Percentiles rank a stretch among this genome's conserved stretches.
Conservation (phyloP, 1,140 invertebrate species). For the Belonocnema kinseyi region DNA sequence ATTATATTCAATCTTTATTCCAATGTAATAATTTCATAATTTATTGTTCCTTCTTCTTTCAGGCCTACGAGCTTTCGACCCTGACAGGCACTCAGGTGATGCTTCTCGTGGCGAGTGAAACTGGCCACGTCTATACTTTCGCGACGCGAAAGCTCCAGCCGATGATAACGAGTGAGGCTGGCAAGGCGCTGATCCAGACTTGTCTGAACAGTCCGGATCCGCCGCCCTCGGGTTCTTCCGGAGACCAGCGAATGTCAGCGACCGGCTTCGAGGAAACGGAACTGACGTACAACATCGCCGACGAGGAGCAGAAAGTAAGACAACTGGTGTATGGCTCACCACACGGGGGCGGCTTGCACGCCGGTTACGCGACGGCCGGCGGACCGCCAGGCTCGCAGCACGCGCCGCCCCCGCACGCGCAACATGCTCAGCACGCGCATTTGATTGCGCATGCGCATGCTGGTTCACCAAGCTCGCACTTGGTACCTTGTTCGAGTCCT, state of each 20-base stretch:
- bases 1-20: too few species aligned
- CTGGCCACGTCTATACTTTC: slow-evolving; percentile 99
- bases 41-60: slow-evolving; percentile 61
- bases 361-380: slow-evolving; percentile 72
- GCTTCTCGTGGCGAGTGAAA: slow-evolving; percentile 96
- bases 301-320: slow-evolving; percentile 97
- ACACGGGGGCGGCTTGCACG: slow-evolving; percentile 78
- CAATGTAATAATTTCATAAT: slow-evolving; percentile 17
- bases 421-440: slow-evolving; percentile 78
- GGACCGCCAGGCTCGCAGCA: slow-evolving; percentile 78
- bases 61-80: slow-evolving; percentile 99
- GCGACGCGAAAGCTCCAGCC: slow-evolving; percentile 99
- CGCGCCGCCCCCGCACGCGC: slow-evolving; percentile 77
- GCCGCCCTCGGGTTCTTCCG: slow-evolving; percentile 82
- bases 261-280: slow-evolving; percentile 99
- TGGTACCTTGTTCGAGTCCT: slow-evolving; percentile 79
- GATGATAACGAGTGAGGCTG: slow-evolving; percentile 99
- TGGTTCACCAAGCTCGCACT: slow-evolving; percentile 78
- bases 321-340: slow-evolving; percentile 91
- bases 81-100: slow-evolving; percentile 99
- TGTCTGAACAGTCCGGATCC: slow-evolving; percentile 98
- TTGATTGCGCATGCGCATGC: slow-evolving; percentile 78
- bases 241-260: slow-evolving; percentile 97
- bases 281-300: slow-evolving; percentile 96
- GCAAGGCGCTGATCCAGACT: slow-evolving; percentile 98